Base-by-base conservation (phyloP, 2,797 vertebrate genomes). In the Tinamus major region DNA sequence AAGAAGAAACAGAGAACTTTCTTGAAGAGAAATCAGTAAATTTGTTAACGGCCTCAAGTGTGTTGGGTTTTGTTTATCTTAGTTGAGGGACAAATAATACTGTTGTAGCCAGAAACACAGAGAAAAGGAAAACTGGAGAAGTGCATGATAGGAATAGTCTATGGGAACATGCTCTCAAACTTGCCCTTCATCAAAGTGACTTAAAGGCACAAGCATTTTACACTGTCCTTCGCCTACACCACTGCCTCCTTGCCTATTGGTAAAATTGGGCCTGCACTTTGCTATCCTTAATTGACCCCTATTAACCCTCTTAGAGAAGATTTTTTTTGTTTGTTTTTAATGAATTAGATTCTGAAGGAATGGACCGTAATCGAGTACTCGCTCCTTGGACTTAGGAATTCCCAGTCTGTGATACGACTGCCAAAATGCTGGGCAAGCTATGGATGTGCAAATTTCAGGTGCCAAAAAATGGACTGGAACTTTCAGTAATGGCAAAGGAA, bases 201-300 rank as follows among this genome's bases (percentile, higher is more conserved):
- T 90, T 90, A 85, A 92, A 87, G 35, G 78, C 78, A 86, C 65
- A 90, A 96, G 85, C 72, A 80, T 83, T 92, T 90, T 76, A 58
- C 91, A 41, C 53, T 75, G 85, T 55, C 71, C 65, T 90, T 94
- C 0, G 2, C 78, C 62, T 75, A 48, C 2, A 1, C 75, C 83
- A 63, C 76, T 78, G 37, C 41, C 0, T 0, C n/a, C 39, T 93
- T 62, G 37, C 70, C 78, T 90, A 29, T 21, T 72, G 75, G 78
- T 85, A 91, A 78, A 74, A 37, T 58, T 78, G 68, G 83, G 41
- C 17, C 29, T 85, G 64, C 68, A 59, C 64, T 94, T 65, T 79
- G 35, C 75, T 94, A 62, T 92, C 89, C 78, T 88, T 79, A 77
- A n/a, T 78, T 92, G 67, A 91, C 53, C 24, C 53, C 31, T 71